Evolutionary conservation across 2,888 invertebrate species (phyloP).

Genomic region (Ornithoptera priamus): DNA sequence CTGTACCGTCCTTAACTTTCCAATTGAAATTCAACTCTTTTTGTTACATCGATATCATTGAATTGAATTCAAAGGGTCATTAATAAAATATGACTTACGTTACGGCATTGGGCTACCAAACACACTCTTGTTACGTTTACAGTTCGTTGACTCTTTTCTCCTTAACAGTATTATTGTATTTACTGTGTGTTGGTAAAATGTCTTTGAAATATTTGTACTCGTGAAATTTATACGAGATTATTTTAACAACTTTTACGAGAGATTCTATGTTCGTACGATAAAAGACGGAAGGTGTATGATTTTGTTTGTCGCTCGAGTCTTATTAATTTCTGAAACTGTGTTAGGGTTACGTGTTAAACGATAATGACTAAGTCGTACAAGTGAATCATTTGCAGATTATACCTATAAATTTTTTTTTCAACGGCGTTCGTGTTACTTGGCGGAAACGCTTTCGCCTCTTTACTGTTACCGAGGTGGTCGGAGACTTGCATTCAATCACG

Average conservation of each 20-base stretch:
- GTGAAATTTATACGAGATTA: neutral
- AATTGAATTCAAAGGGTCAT: conserved; percentile 25
- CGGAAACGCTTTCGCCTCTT: conserved; percentile 16
- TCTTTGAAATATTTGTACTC: neutral
- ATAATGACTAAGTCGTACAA: neutral
- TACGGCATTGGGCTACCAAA: conserved; percentile 31
- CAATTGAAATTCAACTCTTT: conserved; percentile 26
- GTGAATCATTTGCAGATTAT: neutral
- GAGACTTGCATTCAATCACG: conserved; percentile 4
- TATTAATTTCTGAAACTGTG: neutral
- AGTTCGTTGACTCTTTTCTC: conserved; percentile 36
- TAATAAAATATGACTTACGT: conserved; percentile 31
- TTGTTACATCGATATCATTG: conserved; percentile 2
- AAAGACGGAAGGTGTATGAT: neutral
- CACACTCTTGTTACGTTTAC: conserved; percentile 2
- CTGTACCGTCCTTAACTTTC: neutral
- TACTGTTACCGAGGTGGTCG: conserved; percentile 3
- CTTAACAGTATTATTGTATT: conserved; percentile 21
- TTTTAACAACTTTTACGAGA: neutral
- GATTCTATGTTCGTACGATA: neutral
- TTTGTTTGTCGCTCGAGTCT: neutral
- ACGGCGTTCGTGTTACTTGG: neutral
- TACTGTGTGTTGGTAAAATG: neutral
- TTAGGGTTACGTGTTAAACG: neutral
- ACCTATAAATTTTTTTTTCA: neutral